These are phyloP conservation scores for Trochalopteron elliotii DNA, from an alignment of 2,113 vertebrate species.

Conservation along the genomic window DNA sequence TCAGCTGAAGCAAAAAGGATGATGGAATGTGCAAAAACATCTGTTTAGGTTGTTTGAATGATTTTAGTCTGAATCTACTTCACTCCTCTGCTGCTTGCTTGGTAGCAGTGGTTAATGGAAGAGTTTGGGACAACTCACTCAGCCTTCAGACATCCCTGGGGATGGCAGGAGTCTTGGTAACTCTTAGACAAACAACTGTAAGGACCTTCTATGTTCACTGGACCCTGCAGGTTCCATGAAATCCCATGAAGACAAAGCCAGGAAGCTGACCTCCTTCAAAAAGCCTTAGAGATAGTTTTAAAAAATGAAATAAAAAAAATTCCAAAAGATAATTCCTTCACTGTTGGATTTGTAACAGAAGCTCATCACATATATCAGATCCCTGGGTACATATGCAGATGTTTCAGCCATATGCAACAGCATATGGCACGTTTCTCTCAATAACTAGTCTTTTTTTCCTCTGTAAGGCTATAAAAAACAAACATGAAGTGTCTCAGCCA, in stretches of 20 bases:
- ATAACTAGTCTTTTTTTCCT: constrained; percentile 30
- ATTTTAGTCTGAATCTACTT: not conserved
- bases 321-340: not conserved
- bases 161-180: not conserved
- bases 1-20: not conserved
- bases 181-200: not conserved
- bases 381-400: constrained; percentile 45
- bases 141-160: not conserved
- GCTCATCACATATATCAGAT: constrained; percentile 14
- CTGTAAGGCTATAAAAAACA: not conserved
- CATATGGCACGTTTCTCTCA: not conserved
- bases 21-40: not conserved
- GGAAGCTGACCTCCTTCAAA: not conserved
- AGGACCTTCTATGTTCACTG: not conserved
- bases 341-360: constrained; percentile 14
- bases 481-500: not conserved
- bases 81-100: not conserved
- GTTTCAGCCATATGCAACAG: constrained; percentile 57
- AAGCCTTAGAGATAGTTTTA: not conserved
- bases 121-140: not conserved
- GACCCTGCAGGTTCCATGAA: not conserved
- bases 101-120: not conserved
- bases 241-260: not conserved
- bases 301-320: not conserved
- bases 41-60: not conserved